phyloP scores from a whole-genome alignment of 1,140 invertebrate genomes.

The Ceratosolen fusciceps region DNA sequence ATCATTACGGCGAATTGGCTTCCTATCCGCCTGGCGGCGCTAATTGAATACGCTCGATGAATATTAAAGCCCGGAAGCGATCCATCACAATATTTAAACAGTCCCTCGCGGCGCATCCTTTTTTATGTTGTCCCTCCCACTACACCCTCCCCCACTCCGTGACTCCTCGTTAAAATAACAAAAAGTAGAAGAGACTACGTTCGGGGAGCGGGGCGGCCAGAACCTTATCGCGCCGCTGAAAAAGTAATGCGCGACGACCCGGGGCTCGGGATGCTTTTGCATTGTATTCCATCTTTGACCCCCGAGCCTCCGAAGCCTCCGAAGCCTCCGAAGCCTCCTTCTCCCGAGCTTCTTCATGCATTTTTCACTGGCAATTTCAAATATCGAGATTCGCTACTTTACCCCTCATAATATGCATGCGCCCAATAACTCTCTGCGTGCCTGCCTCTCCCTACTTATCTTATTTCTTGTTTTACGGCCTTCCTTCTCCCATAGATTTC shows the following conservation, averaged over 20 bases:
- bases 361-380: background rate
- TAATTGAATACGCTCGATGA: constrained; percentile 35
- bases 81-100: constrained; percentile 42
- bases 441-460: too few relatives aligned
- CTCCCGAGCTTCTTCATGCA: background rate
- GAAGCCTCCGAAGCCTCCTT: background rate
- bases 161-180: constrained; percentile 11
- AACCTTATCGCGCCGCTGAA: background rate
- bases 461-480: too few relatives aligned
- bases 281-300: background rate
- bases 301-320: background rate
- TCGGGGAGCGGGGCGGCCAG: background rate
- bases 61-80: constrained; percentile 43
- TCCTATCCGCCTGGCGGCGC: constrained; percentile 35
- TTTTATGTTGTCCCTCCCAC: background rate
- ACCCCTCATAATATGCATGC: background rate
- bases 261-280: background rate
- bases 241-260: background rate
- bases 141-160: background rate
- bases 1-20: background rate
- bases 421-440: too few relatives aligned
- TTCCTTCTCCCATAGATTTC: too few relatives aligned
- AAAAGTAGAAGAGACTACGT: background rate
- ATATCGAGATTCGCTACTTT: background rate
- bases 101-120: background rate